Base-by-base conservation (phyloP, 2,113 vertebrate species). In the Andinoacara biseriatus region DNA sequence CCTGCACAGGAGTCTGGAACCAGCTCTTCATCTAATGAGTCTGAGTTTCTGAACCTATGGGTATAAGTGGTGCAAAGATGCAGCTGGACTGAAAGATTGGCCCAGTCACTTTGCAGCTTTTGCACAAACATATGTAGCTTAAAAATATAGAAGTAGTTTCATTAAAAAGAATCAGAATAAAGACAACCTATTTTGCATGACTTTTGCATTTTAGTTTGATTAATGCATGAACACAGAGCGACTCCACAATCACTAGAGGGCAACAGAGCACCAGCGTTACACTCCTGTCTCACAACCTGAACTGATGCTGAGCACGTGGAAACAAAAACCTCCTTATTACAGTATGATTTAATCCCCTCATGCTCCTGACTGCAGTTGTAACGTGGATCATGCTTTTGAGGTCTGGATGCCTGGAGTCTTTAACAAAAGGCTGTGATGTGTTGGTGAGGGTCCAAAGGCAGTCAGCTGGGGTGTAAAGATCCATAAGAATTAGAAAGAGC, bases 191-290 rank as follows among this genome's bases (percentile, higher is more conserved):
- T 18, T 52, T 31, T 10, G 3, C 65, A 52, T 72, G 26, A 1
- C 24, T 20, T 52, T 52, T 0, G 5, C 11, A 13, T 72, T 52
- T 52, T 52, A 52, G 14, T 31, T 58, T 29, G 24, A 13, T 5
- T 14, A 26, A 54, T 49, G 18, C n/a, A 54, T 15, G 46, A 22
- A 49, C 31, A 43, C 15, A 83, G 10, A 63, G 18, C 22, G 11
- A 52, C 14, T 6, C 10, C 8, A 9, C 20, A 24, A 10, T 77
- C 89, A 88, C 76, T 58, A 80, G 87, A 15, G 72, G 87, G 52
- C 40, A 22, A 4, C 67, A 76, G 61, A 72, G 11, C 46, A 58
- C 22, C 52, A 76, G 14, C 17, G 3, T 10, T 52, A 3, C 31
- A 57, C 61, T 58, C 11, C 54, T 58, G 20, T 56, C 22, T 49